phyloP scores from a whole-genome alignment of 2,113 vertebrate species.

The Phalacrocorax carbo region DNA sequence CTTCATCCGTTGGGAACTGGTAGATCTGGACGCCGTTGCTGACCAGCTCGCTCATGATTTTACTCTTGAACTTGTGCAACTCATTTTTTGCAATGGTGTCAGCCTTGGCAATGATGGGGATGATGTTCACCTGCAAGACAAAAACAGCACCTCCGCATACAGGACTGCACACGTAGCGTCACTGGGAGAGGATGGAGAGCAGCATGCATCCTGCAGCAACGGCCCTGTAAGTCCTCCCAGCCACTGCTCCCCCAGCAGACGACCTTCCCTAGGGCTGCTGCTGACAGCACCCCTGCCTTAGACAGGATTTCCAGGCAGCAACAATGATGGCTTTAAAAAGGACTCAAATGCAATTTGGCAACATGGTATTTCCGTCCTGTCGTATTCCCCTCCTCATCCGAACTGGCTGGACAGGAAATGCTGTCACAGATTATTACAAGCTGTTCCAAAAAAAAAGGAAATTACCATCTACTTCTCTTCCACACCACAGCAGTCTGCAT shows the following conservation, averaged over 20 bases:
- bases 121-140: conserved; percentile 82
- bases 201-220: fast-evolving
- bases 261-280: not conserved
- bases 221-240: not conserved
- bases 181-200: not conserved
- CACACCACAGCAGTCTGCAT: not conserved
- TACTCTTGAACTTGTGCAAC: conserved; percentile 86
- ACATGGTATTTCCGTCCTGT: conserved; percentile 32
- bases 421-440: not conserved
- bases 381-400: not conserved
- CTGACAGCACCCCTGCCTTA: not conserved
- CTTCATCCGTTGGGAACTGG: conserved; percentile 83
- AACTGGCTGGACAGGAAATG: conserved; percentile 43
- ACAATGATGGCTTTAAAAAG: not conserved
- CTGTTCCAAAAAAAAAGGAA: not conserved
- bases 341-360: conserved; percentile 15
- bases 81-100: conserved; percentile 85
- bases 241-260: not conserved
- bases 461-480: not conserved
- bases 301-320: not conserved
- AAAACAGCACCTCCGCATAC: not conserved
- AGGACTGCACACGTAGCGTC: not conserved
- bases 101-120: conserved; percentile 85
- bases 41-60: conserved; percentile 86
- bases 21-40: conserved; percentile 86